Evolutionary conservation across 2,888 invertebrate genomes (phyloP), one percentile per base, ranked within the genome.

Genomic region (Xylota segnis): DNA sequence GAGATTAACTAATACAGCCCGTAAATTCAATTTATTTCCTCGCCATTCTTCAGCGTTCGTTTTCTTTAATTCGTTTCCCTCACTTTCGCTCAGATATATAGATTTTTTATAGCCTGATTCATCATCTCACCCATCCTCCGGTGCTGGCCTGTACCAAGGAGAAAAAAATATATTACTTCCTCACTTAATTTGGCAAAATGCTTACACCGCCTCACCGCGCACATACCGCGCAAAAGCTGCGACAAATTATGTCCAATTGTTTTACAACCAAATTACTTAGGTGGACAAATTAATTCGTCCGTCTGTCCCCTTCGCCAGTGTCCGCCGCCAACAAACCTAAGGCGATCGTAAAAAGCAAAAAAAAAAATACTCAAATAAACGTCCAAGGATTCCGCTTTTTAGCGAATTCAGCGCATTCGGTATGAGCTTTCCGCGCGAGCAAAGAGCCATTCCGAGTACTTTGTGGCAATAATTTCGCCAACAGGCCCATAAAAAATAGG

Each of bases 251-350:
- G 43, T 52, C 34, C 70, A 70, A 78, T 71, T 54, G 77, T 78
- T 71, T 63, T 54, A 71, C 70, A 78, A 45, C 77, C 70, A 71
- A 71, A 63, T 70, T 63, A 63, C 63, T 78, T 78, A 56, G 70
- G 77, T 70, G 70, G 70, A 71, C 63, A 61, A 54, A 78, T 78
- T 70, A 78, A 71, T 52, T 78, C 77, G 27, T 18, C 12, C 52
- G 27, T 32, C 43, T 29, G 56, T 74, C 14, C 34, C 12, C 56
- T n/a, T 23, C 45, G 23, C 29, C 37, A 40, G 12, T n/a, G 40
- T 10, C 34, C 14, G 50, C 9, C 34, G 54, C 32, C 12, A 7
- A 10, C 29, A 6, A 34, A 32, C 50, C 23, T 9, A 52, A 40
- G 59, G 29, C 70, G n/a, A 34, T 61, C 52, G 52, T 61, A 70